phyloP scores from a whole-genome alignment of 1,140 invertebrate species.

The Metaphire vulgaris region DNA sequence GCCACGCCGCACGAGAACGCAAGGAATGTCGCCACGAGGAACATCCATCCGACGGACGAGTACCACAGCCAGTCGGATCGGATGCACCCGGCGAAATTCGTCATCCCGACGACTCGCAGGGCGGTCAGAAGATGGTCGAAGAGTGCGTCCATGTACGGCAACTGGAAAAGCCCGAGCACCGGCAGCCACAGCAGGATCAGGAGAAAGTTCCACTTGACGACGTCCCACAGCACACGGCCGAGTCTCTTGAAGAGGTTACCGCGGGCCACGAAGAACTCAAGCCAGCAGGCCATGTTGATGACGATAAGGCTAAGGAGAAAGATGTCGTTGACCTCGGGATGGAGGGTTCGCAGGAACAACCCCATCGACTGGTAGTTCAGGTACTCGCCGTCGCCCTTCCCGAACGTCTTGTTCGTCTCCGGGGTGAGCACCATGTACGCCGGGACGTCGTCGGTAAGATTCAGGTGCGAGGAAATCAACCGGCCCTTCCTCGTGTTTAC shows the following conservation, averaged over 20 bases:
- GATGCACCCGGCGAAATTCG: slow-evolving; percentile 38
- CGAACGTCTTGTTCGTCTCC: slow-evolving; percentile 52
- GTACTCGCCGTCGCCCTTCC: slow-evolving; percentile 47
- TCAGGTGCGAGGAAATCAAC: slow-evolving; percentile 33
- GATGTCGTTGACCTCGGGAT: slow-evolving; percentile 57
- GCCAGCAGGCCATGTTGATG: slow-evolving; percentile 52
- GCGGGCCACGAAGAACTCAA: slow-evolving; percentile 49
- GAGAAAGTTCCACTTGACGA: slow-evolving; percentile 53
- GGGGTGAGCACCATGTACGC: slow-evolving; percentile 52
- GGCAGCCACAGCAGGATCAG: slow-evolving; percentile 53
- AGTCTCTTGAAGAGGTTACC: slow-evolving; percentile 45
- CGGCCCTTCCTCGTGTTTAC: slow-evolving; percentile 35
- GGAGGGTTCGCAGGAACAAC: slow-evolving; percentile 51
- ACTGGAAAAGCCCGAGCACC: slow-evolving; percentile 48
- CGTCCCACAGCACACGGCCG: slow-evolving; percentile 44
- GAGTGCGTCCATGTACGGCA: slow-evolving; percentile 44
- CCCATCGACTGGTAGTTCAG: slow-evolving; percentile 53
- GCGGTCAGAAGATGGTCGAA: slow-evolving; percentile 38
- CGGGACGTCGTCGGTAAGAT: slow-evolving; percentile 35
- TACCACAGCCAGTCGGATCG: slow-evolving; percentile 41
- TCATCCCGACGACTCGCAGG: slow-evolving; percentile 38
- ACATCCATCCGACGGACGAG: slow-evolving; percentile 8
- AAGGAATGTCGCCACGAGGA: slow-evolving; percentile 20
- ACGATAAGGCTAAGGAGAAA: slow-evolving; percentile 53
- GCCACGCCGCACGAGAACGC: slow-evolving; percentile 5